Conservation (phyloP, 2,888 invertebrate genomes). For the Hirtodrosophila histrioides region DNA sequence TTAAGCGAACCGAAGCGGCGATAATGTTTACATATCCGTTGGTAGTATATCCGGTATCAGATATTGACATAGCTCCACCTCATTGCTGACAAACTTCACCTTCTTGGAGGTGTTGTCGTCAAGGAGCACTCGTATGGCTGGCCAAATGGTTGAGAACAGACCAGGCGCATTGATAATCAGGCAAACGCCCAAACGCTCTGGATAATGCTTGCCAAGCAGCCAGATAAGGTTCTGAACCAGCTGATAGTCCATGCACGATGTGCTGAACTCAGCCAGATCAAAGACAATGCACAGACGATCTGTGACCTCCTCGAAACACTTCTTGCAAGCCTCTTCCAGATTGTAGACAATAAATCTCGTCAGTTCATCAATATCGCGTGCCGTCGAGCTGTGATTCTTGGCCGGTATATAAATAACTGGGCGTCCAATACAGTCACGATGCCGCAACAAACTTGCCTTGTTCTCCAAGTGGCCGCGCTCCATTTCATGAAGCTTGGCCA, state of each 20-base stretch:
- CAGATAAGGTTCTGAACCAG: slow-evolving; percentile 91
- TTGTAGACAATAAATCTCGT: slow-evolving; percentile 90
- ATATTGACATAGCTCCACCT: slow-evolving; percentile 89
- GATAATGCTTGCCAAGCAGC: slow-evolving; percentile 91
- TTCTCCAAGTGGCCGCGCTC: slow-evolving; percentile 87
- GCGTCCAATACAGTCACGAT: slow-evolving; percentile 89
- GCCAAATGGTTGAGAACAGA: slow-evolving; percentile 91
- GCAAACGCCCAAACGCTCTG: slow-evolving; percentile 91
- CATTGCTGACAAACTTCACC: slow-evolving; percentile 89
- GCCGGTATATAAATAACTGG: slow-evolving; percentile 92
- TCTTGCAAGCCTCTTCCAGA: slow-evolving; percentile 90
- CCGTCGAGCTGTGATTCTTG: slow-evolving; percentile 89
- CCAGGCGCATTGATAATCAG: slow-evolving; percentile 90
- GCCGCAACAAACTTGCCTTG: slow-evolving; percentile 89
- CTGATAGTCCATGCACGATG: slow-evolving; percentile 92
- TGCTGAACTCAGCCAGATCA: slow-evolving; percentile 89
- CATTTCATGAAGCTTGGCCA: slow-evolving; percentile 86
- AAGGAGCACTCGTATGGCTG: slow-evolving; percentile 90
- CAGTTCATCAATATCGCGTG: slow-evolving; percentile 90
- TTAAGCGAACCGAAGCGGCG: slow-evolving; percentile 40
- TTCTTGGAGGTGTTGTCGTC: slow-evolving; percentile 92
- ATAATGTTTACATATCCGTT: slow-evolving; percentile 86
- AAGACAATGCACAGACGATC: slow-evolving; percentile 93
- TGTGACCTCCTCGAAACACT: slow-evolving; percentile 91
- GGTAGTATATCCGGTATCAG: slow-evolving; percentile 92